A percentile compares a stretch with the other conserved stretches of the same genome.
Evolutionary conservation across 92 coral and sea anemone species (phyloP).

Genomic region (Anthopleura xanthogrammica): DNA sequence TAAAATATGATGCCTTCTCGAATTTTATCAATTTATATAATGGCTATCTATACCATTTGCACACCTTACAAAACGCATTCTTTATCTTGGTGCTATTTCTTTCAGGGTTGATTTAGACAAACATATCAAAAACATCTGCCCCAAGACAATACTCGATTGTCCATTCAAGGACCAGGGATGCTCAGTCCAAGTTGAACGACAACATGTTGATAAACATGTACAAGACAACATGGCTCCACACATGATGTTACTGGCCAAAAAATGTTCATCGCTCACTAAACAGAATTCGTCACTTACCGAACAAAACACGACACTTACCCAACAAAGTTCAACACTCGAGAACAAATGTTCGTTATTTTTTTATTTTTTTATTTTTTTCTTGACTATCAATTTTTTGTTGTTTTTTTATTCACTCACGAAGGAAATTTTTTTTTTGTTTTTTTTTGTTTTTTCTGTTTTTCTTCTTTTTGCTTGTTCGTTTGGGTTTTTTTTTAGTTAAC

Average conservation of each 20-base stretch:
- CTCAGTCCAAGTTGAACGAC: not conserved
- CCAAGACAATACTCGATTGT: not conserved
- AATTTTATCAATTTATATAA: not conserved
- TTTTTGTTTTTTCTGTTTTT: no score
- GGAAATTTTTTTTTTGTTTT: no score
- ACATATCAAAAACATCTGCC: not conserved
- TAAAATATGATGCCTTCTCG: no score
- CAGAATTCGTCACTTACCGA: not conserved
- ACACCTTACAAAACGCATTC: not conserved
- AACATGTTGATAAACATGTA: not conserved
- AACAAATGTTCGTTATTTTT: no score
- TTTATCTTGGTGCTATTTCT: not conserved
- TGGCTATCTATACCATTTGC: not conserved
- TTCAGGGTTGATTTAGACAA: not conserved
- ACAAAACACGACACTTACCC: no score
- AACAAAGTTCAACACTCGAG: no score
- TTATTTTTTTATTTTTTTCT: no score
- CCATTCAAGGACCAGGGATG: slow-evolving; percentile 1
- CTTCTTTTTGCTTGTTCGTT: no score
- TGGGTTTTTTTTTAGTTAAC: no score
- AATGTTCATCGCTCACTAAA: not conserved
- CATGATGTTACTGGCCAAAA: not conserved
- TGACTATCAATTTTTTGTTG: no score
- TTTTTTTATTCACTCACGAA: no score
- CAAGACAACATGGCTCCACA: not conserved